Evolutionary conservation across 30 jellyfish, hydroid and myxozoan species (phyloP).

Genomic region (Morbakka virulenta): DNA sequence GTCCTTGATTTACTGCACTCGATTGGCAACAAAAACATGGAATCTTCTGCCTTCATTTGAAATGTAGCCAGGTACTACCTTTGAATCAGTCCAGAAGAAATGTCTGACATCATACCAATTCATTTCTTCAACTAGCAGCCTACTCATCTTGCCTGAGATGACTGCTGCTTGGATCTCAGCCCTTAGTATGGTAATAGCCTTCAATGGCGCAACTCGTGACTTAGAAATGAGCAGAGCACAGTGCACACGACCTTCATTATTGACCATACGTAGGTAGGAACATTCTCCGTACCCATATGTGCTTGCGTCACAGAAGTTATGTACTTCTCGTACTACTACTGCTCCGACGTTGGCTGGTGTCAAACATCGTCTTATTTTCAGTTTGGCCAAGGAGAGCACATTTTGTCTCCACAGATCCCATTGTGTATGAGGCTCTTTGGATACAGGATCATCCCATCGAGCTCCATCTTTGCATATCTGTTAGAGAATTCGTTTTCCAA

Average conservation of each 20-base stretch:
- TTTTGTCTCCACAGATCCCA: constrained; percentile 51
- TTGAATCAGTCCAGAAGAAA: constrained; percentile 44
- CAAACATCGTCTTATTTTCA: constrained; percentile 32
- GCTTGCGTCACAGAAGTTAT: no score
- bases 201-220: no score
- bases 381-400: constrained; percentile 8
- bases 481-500: no score
- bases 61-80: no score
- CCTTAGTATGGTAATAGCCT: constrained; percentile 36
- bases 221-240: constrained; percentile 25
- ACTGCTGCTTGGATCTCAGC: constrained; percentile 35
- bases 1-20: neutral
- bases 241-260: constrained; percentile 2
- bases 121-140: neutral
- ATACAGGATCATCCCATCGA: no score
- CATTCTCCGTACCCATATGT: constrained; percentile 43
- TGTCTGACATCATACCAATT: constrained; percentile 3
- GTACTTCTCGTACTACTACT: no score
- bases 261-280: constrained; percentile 1
- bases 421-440: no score
- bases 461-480: no score
- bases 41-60: no score
- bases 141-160: constrained; percentile 21
- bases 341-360: no score
- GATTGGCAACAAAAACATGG: constrained; percentile 15